phyloP scores from a whole-genome alignment of 2,113 vertebrate genomes.

The Serinus canaria region DNA sequence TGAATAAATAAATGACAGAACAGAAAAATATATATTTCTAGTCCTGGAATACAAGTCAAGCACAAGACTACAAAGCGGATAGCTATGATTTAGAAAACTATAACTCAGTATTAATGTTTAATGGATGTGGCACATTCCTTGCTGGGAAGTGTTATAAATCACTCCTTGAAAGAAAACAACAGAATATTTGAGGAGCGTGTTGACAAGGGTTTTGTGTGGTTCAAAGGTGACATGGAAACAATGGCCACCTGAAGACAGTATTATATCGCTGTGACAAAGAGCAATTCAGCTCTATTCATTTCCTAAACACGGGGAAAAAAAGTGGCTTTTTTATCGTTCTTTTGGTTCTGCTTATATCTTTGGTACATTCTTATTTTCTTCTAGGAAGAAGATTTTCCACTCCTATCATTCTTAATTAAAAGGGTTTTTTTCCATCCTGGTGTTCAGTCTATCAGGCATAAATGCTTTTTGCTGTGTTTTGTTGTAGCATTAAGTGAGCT shows the following conservation, averaged over 20 bases:
- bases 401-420: constrained; percentile 44
- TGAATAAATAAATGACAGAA: constrained; percentile 31
- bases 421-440: background rate
- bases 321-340: background rate
- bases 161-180: constrained; percentile 32
- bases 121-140: constrained; percentile 39
- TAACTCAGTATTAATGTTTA: constrained; percentile 55
- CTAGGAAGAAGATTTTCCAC: constrained; percentile 22
- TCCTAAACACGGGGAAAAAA: background rate
- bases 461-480: constrained; percentile 6
- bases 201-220: background rate
- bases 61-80: background rate
- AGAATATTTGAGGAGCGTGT: constrained; percentile 34
- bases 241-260: constrained; percentile 33
- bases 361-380: constrained; percentile 35
- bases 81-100: constrained; percentile 52
- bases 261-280: constrained; percentile 22
- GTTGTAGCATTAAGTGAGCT: background rate
- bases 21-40: constrained; percentile 20
- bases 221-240: constrained; percentile 45
- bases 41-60: constrained; percentile 32
- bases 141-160: constrained; percentile 55
- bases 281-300: background rate
- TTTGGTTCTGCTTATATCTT: constrained; percentile 3
- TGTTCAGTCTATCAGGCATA: constrained; percentile 34